phyloP scores from a whole-genome alignment of 2,797 vertebrate genomes.

The Ispidina lecontei region DNA sequence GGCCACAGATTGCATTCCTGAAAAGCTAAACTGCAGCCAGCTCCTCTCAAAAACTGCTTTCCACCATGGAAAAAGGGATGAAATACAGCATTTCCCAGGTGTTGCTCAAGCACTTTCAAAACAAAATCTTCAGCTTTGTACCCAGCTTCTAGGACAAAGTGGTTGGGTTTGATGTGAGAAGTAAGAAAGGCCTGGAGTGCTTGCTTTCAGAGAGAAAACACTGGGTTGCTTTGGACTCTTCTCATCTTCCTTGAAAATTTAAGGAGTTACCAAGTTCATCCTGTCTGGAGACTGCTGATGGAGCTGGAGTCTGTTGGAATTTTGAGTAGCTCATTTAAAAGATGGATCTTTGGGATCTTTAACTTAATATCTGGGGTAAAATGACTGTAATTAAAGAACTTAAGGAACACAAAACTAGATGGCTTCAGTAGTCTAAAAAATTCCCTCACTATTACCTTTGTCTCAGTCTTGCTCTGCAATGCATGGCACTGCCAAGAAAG shows the following conservation, averaged over 20 bases:
- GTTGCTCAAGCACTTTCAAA: neutral
- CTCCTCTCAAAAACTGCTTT: neutral
- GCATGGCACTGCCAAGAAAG: neutral
- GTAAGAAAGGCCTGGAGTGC: neutral
- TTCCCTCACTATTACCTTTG: neutral
- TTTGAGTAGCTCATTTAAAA: neutral
- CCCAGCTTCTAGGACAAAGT: neutral
- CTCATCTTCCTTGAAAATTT: neutral
- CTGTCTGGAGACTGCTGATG: neutral
- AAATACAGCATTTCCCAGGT: neutral
- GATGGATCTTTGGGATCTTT: neutral
- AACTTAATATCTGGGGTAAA: neutral
- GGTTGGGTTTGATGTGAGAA: neutral
- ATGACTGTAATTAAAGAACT: neutral
- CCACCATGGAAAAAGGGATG: neutral
- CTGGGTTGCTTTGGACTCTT: neutral
- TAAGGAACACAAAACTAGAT: neutral
- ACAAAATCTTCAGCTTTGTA: neutral
- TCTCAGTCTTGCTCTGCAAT: neutral
- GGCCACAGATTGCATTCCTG: neutral
- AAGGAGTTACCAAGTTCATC: neutral
- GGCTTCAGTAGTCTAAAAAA: neutral
- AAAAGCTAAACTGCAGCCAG: neutral
- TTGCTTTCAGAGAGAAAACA: neutral
- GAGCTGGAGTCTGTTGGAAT: neutral